Percentiles rank a stretch among this genome's conserved stretches.
Conservation (phyloP, 1,140 invertebrate species). For the Drosophila nebulosa region DNA sequence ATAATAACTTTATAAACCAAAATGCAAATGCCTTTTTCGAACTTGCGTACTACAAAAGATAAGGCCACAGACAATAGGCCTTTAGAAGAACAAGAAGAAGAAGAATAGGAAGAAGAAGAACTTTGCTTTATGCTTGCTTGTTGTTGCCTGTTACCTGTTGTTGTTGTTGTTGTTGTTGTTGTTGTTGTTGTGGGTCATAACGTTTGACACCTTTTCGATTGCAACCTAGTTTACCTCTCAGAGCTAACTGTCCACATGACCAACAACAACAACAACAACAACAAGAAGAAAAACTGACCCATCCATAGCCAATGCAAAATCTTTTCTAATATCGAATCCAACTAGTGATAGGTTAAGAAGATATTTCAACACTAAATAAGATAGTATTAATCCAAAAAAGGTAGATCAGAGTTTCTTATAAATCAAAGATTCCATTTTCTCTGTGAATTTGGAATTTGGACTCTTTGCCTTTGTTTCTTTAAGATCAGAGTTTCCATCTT, state of each 20-base stretch:
- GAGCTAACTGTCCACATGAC: background rate
- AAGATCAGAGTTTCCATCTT: no score
- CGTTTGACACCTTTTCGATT: conserved; percentile 39
- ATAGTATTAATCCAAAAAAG: no score
- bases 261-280: background rate
- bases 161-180: background rate
- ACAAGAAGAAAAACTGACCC: background rate
- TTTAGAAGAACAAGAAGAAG: no score
- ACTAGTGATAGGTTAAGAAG: no score
- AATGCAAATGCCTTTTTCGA: background rate
- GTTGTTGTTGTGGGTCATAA: conserved; percentile 28
- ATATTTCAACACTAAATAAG: no score
- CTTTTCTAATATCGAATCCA: no score
- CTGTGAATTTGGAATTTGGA: no score
- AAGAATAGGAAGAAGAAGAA: no score
- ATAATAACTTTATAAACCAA: background rate
- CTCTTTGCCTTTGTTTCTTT: no score
- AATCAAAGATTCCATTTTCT: no score
- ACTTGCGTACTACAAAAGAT: background rate
- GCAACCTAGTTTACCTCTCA: background rate
- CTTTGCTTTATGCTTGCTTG: no score
- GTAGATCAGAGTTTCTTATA: no score
- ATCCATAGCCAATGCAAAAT: background rate
- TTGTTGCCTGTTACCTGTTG: background rate
- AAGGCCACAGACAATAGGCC: background rate